Evolutionary conservation across 64 coral and sea anemone species (phyloP), one percentile per base, ranked within the genome.

Genomic region (Orbicella faveolata): DNA sequence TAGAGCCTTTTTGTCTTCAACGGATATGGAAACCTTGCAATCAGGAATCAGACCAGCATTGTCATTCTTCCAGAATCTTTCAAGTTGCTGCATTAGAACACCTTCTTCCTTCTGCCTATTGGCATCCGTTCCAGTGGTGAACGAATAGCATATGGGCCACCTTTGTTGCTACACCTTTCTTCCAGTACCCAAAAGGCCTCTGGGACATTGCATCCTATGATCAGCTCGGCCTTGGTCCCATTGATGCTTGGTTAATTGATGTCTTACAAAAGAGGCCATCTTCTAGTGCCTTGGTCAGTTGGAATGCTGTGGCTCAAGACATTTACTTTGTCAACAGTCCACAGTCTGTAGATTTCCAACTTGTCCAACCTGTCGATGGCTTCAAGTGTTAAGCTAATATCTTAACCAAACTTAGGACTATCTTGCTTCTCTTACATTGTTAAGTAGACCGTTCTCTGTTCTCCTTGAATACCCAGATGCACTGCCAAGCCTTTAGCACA

Each of bases 351-450:
- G 36, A 88, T 76, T 25, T 74, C 52, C 7, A 88, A 21, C 73
- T 57, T 88, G 25, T 88, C 52, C 20, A 18, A 17, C 26, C 87
- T 73, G 30, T 77, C 87, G 8, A 88, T 9, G 13, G 68, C 13
- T 62, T 88, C 26, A 59, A 77, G 26, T 1, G 14, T 77, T 26
- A 88, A 25, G 34, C 75, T 88, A 15, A 76, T 63, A 2, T 77
- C 41, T 37, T 76, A 55, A 52, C 87, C 87, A 34, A 36, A 59
- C 52, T 25, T 88, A 1, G 87, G 26, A 77, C 73, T 88, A 13
- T 88, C 73, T 36, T 73, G 20, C 13, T 76, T 88, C 26, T 88
- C 86, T 88, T 88, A 72, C 19, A 72, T 88, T 53, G 86, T 88
- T 9, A 88, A 52, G 73, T 52, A 75, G 63, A 88, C 76, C 51